Conservation (phyloP, 2,888 invertebrate species). For the Tenthredo livida region DNA sequence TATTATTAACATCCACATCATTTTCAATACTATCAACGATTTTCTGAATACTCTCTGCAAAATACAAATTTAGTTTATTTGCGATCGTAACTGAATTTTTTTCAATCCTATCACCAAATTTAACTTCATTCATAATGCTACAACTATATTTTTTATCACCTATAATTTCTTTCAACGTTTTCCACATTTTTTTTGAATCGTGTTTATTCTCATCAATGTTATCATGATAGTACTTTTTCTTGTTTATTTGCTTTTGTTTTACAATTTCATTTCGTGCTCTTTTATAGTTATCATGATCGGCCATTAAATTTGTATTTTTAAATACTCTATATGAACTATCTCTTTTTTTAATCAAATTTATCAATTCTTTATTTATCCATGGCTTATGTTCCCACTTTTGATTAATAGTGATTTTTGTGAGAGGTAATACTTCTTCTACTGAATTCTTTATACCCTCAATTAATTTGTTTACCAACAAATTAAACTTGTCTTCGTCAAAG, state of each 20-base stretch:
- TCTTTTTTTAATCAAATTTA: background rate
- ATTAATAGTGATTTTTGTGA: background rate
- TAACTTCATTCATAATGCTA: background rate
- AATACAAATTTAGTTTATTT: background rate
- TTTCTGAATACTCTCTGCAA: background rate
- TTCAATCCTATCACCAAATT: slow-evolving; percentile 3
- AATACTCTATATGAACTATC: background rate
- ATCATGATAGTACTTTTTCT: slow-evolving; percentile 36
- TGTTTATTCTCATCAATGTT: background rate
- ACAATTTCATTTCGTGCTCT: slow-evolving; percentile 38
- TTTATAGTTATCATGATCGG: background rate
- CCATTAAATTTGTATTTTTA: background rate
- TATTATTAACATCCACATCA: slow-evolving; percentile 25
- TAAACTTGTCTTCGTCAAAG: background rate
- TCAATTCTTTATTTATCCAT: background rate
- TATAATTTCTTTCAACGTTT: slow-evolving; percentile 45
- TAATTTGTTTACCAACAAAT: background rate
- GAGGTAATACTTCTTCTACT: background rate
- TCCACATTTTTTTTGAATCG: slow-evolving; percentile 46
- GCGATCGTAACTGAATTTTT: background rate
- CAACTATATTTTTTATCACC: background rate
- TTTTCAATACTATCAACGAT: background rate
- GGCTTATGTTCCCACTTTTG: background rate
- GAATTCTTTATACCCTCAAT: background rate
- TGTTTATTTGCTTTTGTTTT: background rate